phyloP scores from a whole-genome alignment of 35 echinoderm and acorn worm genomes.

The Eucidaris tribuloides region DNA sequence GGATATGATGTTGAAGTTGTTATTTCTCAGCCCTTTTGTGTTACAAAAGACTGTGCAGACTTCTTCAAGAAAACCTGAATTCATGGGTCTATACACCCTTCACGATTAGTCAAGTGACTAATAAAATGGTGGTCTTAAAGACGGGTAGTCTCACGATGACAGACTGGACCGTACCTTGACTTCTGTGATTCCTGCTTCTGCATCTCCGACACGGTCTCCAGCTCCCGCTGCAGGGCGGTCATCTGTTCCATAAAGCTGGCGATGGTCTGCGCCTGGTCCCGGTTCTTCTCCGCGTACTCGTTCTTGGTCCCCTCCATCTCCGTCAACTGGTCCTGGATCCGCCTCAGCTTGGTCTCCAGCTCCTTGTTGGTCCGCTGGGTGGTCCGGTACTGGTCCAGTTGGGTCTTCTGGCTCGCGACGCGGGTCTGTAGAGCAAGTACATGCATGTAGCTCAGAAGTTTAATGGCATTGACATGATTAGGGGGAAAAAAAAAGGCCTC shows the following conservation, averaged over 20 bases:
- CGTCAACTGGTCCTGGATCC: constrained; percentile 30
- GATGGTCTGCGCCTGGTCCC: constrained; percentile 73
- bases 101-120: too few relatives aligned
- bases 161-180: constrained; percentile 28
- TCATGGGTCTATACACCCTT: too few relatives aligned
- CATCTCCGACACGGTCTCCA: constrained; percentile 39
- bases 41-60: too few relatives aligned
- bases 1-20: too few relatives aligned
- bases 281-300: constrained; percentile 58
- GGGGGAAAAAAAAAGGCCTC: too few relatives aligned
- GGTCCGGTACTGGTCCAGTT: constrained; percentile 29
- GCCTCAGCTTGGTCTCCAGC: background rate
- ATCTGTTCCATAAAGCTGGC: constrained; percentile 65
- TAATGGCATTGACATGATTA: too few relatives aligned
- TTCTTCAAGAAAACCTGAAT: too few relatives aligned
- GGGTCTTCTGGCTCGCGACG: constrained; percentile 39
- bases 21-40: too few relatives aligned
- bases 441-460: too few relatives aligned
- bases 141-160: too few relatives aligned
- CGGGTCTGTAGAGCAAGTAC: background rate
- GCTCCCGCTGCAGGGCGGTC: constrained; percentile 43
- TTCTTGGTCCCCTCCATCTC: constrained; percentile 61
- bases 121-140: too few relatives aligned
- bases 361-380: constrained; percentile 27
- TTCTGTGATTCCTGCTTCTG: constrained; percentile 26